These are phyloP conservation scores for Cryptotermes secundus DNA, from an alignment of 1,140 invertebrate species.

Conservation along the genomic window DNA sequence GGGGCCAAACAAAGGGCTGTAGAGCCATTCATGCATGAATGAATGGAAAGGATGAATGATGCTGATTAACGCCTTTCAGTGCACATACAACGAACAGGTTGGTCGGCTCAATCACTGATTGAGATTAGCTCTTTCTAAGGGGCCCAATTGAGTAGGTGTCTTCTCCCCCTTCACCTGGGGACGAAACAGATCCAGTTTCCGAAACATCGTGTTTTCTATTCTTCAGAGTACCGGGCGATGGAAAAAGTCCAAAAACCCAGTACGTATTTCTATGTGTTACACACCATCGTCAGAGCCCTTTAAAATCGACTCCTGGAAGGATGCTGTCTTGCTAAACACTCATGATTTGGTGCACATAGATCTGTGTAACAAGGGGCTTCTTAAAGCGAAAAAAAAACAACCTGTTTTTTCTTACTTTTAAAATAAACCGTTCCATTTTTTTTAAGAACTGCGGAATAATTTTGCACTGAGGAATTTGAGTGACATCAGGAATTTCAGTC, in stretches of 20 bases:
- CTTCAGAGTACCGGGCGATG: neutral
- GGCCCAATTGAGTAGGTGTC: too few species aligned
- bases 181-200: too few species aligned
- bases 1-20: too few species aligned
- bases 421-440: neutral
- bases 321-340: neutral
- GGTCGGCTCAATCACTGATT: too few species aligned
- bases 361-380: neutral
- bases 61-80: too few species aligned
- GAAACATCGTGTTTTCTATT: neutral
- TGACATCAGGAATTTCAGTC: neutral
- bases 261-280: neutral
- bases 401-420: neutral
- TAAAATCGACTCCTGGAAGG: neutral
- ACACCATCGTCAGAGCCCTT: neutral
- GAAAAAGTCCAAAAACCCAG: neutral
- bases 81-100: too few species aligned
- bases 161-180: too few species aligned
- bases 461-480: neutral
- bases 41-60: too few species aligned
- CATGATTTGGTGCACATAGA: neutral
- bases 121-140: too few species aligned
- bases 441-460: neutral
- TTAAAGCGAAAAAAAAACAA: neutral
- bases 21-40: too few species aligned